These are phyloP conservation scores for Neolamprologus multifasciatus DNA, from an alignment of 2,797 vertebrate species.

Conservation along the genomic window DNA sequence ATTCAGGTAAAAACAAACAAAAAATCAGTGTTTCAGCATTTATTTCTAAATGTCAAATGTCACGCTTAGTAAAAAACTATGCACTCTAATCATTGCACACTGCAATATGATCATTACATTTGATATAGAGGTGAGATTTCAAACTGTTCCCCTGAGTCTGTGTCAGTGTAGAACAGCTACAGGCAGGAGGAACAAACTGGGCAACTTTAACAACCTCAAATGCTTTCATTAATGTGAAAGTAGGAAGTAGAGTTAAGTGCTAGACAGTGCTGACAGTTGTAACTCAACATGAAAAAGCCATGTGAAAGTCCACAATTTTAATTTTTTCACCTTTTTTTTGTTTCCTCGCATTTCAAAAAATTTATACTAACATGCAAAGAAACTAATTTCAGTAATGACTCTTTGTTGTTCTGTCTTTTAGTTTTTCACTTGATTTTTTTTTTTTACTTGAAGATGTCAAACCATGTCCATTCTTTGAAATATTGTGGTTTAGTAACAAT, in stretches of 20 bases:
- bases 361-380: not conserved
- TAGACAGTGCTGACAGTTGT: not conserved
- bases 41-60: not conserved
- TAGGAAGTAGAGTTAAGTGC: not conserved
- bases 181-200: not conserved
- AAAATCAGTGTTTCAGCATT: not conserved
- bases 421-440: not conserved
- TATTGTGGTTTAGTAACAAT: not conserved
- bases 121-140: not conserved
- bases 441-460: not conserved
- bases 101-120: not conserved
- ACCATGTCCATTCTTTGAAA: not conserved
- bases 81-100: not conserved
- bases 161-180: not conserved
- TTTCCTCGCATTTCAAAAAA: not conserved
- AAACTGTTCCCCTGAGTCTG: not conserved
- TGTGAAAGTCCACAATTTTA: not conserved
- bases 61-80: not conserved
- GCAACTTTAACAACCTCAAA: not conserved
- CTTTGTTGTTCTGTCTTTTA: not conserved
- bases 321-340: not conserved
- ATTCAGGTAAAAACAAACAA: slow-evolving; percentile 77
- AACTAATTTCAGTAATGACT: not conserved
- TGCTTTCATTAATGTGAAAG: not conserved
- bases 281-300: not conserved